Evolutionary conservation across 1,140 invertebrate genomes (phyloP).

Genomic region (Trichomalopsis sarcophagae): DNA sequence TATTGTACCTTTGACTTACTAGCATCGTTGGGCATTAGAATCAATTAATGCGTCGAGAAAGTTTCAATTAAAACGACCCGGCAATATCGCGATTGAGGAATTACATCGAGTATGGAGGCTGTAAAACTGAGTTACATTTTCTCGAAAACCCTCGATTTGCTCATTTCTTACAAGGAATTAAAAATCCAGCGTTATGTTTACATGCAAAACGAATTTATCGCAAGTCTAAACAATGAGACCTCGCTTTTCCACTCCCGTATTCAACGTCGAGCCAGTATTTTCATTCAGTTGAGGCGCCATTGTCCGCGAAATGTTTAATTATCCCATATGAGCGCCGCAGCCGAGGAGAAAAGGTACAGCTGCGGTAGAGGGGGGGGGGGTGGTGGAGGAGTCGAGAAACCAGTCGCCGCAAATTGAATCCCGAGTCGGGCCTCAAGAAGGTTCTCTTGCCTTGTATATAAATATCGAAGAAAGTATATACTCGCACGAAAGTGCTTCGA

Average conservation of each 20-base stretch:
- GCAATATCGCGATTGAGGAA: neutral
- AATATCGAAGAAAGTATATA: conserved; percentile 15
- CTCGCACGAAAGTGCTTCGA: neutral
- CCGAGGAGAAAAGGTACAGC: neutral
- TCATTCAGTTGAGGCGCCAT: conserved; percentile 29
- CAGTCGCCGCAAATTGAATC: conserved; percentile 44
- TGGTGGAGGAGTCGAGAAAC: conserved; percentile 25
- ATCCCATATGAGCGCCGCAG: conserved; percentile 5
- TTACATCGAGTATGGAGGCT: neutral
- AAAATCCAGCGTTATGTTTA: neutral
- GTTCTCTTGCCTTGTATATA: conserved; percentile 27
- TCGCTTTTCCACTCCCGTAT: neutral
- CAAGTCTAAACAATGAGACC: conserved; percentile 34
- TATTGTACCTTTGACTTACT: conserved; percentile 10
- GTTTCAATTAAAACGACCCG: neutral
- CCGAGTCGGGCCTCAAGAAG: conserved; percentile 2
- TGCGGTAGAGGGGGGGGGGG: neutral
- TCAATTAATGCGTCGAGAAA: neutral
- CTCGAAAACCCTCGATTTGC: no score
- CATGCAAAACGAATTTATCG: neutral
- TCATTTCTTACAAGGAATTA: neutral
- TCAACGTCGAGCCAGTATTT: conserved; percentile 44
- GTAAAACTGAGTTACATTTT: no score
- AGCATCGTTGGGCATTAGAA: neutral
- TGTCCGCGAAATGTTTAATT: conserved; percentile 50